These are phyloP conservation scores for Arbacia lixula DNA, from an alignment of 53 echinoderm and acorn worm genomes.

Conservation along the genomic window DNA sequence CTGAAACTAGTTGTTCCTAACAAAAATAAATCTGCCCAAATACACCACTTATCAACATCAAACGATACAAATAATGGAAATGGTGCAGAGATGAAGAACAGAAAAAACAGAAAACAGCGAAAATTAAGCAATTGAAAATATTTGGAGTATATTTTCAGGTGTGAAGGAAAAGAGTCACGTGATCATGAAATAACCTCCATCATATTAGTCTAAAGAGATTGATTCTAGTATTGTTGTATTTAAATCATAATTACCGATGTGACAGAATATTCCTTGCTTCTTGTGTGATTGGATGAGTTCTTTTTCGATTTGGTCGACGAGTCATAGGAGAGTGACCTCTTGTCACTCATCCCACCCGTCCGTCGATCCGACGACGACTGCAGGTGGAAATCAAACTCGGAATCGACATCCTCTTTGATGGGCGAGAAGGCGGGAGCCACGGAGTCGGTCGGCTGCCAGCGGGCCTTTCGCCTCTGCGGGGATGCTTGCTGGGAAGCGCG, in stretches of 20 bases:
- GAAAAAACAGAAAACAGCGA: too few relatives aligned
- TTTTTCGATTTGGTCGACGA: slow-evolving; percentile 12
- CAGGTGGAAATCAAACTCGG: slow-evolving; percentile 65
- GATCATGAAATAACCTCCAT: neutral
- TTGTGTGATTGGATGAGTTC: neutral
- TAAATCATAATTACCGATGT: slow-evolving; percentile 43
- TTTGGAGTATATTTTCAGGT: too few relatives aligned
- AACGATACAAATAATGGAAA: too few relatives aligned
- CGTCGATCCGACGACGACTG: slow-evolving; percentile 27
- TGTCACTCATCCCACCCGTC: slow-evolving; percentile 19
- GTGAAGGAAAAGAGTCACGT: too few relatives aligned
- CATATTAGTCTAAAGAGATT: neutral
- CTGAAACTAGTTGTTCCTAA: too few relatives aligned
- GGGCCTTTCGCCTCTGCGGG: slow-evolving; percentile 64
- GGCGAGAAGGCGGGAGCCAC: slow-evolving; percentile 78
- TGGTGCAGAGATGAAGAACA: too few relatives aligned
- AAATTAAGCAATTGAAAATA: too few relatives aligned
- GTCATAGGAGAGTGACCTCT: slow-evolving; percentile 24
- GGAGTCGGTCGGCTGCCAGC: slow-evolving; percentile 70
- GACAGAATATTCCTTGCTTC: slow-evolving; percentile 46
- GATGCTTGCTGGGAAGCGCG: slow-evolving; percentile 67
- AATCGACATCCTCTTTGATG: slow-evolving; percentile 81
- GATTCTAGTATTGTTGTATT: too few relatives aligned
- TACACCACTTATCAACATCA: too few relatives aligned
- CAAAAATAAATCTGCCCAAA: too few relatives aligned